Percentiles rank a stretch among this genome's conserved stretches.
Evolutionary conservation across 2,113 vertebrate genomes (phyloP).

Genomic region (Leptobrachium ailaonicum): DNA sequence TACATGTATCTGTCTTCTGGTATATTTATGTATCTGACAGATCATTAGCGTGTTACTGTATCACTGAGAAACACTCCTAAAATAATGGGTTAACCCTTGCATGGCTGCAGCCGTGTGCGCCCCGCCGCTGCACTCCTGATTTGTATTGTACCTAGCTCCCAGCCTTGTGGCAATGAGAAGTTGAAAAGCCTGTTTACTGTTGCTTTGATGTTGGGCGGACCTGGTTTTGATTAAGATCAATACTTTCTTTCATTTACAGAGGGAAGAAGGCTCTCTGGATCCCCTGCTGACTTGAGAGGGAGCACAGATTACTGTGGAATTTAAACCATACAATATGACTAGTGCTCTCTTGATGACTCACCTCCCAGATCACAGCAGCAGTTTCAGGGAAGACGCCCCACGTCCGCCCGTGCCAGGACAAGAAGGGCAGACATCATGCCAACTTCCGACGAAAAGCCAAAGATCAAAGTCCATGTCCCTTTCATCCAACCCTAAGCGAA

Average conservation of each 20-base stretch:
- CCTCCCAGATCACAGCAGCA: slow-evolving; percentile 86
- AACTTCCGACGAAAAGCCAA: slow-evolving; percentile 72
- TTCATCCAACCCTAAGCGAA: slow-evolving; percentile 78
- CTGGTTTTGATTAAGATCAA: slow-evolving; percentile 96
- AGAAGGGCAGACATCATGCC: slow-evolving; percentile 88
- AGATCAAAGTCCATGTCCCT: slow-evolving; percentile 72
- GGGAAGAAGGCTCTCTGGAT: slow-evolving; percentile 85
- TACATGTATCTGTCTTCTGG: too few relatives aligned
- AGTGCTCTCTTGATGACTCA: slow-evolving; percentile 70
- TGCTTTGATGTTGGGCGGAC: slow-evolving; percentile 90
- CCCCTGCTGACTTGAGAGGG: slow-evolving; percentile 88
- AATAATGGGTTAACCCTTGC: background rate
- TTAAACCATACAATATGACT: slow-evolving; percentile 81
- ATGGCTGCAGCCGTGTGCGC: background rate
- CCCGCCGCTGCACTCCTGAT: slow-evolving; percentile 28
- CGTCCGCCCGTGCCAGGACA: slow-evolving; percentile 94
- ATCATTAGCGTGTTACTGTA: too few relatives aligned
- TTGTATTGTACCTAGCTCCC: slow-evolving; percentile 62
- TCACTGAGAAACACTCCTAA: too few relatives aligned
- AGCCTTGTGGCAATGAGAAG: slow-evolving; percentile 54
- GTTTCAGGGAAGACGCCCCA: slow-evolving; percentile 97
- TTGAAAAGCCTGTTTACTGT: slow-evolving; percentile 83
- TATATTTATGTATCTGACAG: too few relatives aligned
- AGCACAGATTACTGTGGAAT: slow-evolving; percentile 70
- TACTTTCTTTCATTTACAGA: slow-evolving; percentile 81